Percentiles rank a stretch among this genome's conserved stretches.
Conservation (phyloP, 2,888 invertebrate genomes). For the Mystacides longicornis region DNA sequence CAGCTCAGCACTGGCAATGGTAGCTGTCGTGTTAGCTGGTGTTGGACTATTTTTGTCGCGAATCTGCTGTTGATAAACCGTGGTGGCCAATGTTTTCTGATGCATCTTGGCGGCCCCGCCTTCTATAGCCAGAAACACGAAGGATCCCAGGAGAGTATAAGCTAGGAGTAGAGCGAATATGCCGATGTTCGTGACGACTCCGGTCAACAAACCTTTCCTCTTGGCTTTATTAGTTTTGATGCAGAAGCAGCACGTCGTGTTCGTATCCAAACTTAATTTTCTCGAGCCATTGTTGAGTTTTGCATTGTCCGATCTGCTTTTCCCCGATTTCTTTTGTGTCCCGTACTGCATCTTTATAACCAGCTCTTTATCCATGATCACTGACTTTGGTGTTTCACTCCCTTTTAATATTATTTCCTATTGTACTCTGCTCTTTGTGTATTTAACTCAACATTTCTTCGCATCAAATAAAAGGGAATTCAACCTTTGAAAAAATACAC, state of each 20-base stretch:
- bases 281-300: conserved; percentile 13
- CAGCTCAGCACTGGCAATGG: conserved; percentile 31
- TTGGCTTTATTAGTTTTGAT: conserved; percentile 45
- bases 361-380: conserved; percentile 16
- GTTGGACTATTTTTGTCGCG: conserved; percentile 37
- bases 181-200: conserved; percentile 71
- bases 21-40: conserved; percentile 39
- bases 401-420: background rate
- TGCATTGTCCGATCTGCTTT: conserved; percentile 14
- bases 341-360: conserved; percentile 22
- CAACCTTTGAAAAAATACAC: too few relatives aligned
- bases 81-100: conserved; percentile 45
- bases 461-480: too few relatives aligned
- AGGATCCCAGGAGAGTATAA: conserved; percentile 67
- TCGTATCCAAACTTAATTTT: conserved; percentile 14
- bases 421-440: background rate
- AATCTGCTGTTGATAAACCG: conserved; percentile 35
- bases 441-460: too few relatives aligned
- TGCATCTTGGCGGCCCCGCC: conserved; percentile 52
- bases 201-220: conserved; percentile 50
- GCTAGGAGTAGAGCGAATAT: conserved; percentile 74
- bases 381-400: too few relatives aligned
- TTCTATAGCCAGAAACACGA: conserved; percentile 80
- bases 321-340: conserved; percentile 15
- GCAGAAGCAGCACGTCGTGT: conserved; percentile 44